Evolutionary conservation across 2,113 vertebrate species (phyloP).

Genomic region (Hystrix brachyura): DNA sequence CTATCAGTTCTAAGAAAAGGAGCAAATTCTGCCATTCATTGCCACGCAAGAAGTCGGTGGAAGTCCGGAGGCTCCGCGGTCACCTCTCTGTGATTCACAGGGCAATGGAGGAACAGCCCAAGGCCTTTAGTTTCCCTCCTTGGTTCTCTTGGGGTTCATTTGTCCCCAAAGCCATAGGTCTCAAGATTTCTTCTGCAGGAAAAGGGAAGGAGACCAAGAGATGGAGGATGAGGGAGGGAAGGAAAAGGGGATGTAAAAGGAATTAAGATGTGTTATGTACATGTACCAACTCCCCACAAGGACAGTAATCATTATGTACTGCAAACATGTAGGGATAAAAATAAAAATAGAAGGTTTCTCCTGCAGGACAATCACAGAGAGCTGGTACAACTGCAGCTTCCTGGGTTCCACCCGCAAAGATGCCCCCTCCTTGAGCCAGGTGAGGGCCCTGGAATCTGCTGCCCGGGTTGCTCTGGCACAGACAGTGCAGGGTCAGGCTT

Average conservation of each 20-base stretch:
- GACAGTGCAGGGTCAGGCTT: fast-evolving
- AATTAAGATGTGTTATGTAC: neutral
- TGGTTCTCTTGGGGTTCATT: neutral
- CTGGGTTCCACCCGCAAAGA: neutral
- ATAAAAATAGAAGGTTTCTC: neutral
- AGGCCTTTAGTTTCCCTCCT: neutral
- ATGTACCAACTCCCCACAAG: neutral
- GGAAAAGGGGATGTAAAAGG: neutral
- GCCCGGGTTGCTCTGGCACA: too few species aligned
- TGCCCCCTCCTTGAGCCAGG: neutral
- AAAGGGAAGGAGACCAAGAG: neutral
- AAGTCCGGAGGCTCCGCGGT: neutral
- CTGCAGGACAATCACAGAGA: neutral
- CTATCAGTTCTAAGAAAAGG: neutral
- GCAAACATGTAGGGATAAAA: too few species aligned
- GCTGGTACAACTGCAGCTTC: neutral
- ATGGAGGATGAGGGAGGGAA: neutral
- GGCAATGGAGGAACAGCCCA: neutral
- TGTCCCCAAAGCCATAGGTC: neutral
- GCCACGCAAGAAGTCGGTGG: neutral
- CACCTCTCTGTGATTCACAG: neutral
- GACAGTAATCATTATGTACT: neutral
- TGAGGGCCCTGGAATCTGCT: neutral
- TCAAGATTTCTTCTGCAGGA: neutral
- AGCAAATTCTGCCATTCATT: neutral